Base-by-base conservation (phyloP, 1,140 invertebrate species). In the Monochamus saltuarius region DNA sequence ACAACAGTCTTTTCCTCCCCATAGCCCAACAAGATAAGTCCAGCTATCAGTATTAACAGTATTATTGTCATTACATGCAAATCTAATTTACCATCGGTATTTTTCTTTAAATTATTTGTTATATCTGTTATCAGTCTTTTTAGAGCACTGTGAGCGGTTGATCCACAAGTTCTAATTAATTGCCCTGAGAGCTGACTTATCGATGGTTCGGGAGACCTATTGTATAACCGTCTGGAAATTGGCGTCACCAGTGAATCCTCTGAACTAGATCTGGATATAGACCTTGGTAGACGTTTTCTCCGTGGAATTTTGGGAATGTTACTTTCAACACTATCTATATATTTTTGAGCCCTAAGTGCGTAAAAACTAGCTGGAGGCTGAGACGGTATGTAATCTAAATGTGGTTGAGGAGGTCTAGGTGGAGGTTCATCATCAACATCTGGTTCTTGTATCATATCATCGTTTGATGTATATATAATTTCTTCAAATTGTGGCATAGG, bases 51-150 rank as follows among this genome's bases (percentile, higher is more conserved):
- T 40, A 91, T 82, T 40, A 92, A 79, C 40, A 92, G 82, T 67
- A 90, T 86, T 43, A 89, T 85, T 65, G 91, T 76, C 1, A 86
- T 84, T 60, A 88, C 82, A 67, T 89, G 86, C 29, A 90, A 79
- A 66, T 91, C 87, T 52, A 86, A 82, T 67, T 88, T 86, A 13
- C 85, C 84, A 52, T 86, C 81, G 10, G 81, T 78, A 19, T 76
- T 78, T 51, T 78, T 80, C 10, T 84, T 79, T 50, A 76, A 38
- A 52, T 74, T 70, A 35, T 71, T 61, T 8, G 83, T 82, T 51
- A 89, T 79, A 52, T 83, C 81, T 50, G 82, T 78, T 9, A 88
- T 83, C 64, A 90, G 81, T 69, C 85, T 83, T 70, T 84, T 83
- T 45, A 89, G 77, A 8, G 85, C 81, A 60, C 81, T 82, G n/a